Evolutionary conservation across 2,113 vertebrate genomes (phyloP).

Genomic region (Amphiprion ocellaris): DNA sequence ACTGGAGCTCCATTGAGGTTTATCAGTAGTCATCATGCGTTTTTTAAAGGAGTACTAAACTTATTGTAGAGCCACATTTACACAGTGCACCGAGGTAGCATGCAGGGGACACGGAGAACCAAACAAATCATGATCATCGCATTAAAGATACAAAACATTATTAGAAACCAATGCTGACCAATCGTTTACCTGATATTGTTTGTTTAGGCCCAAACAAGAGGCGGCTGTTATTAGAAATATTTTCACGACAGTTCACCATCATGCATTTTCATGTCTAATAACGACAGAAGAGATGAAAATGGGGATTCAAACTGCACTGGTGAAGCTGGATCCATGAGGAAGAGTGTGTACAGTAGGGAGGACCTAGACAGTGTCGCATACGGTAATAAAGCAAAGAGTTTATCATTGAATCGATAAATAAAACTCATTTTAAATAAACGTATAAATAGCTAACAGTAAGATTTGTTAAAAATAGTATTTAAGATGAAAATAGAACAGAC

Average conservation of each 20-base stretch:
- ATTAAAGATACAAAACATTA: slow-evolving; percentile 53
- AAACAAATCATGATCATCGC: slow-evolving; percentile 32
- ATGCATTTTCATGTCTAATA: slow-evolving; percentile 73
- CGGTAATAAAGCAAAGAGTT: slow-evolving; percentile 3
- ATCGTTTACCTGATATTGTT: slow-evolving; percentile 71
- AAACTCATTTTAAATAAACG: no score
- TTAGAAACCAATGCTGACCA: slow-evolving; percentile 52
- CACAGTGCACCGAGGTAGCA: slow-evolving; percentile 72
- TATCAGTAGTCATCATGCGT: slow-evolving; percentile 65
- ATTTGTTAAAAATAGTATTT: no score
- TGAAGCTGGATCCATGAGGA: slow-evolving; percentile 45
- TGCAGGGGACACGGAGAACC: slow-evolving; percentile 55
- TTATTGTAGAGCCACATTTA: slow-evolving; percentile 44
- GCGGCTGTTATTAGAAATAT: slow-evolving; percentile 40
- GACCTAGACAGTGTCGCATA: slow-evolving; percentile 19
- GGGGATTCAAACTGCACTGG: slow-evolving; percentile 66
- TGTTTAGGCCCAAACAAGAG: slow-evolving; percentile 72
- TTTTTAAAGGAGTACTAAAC: slow-evolving; percentile 41
- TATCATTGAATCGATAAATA: background rate
- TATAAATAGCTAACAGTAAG: no score
- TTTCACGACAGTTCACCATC: slow-evolving; percentile 70
- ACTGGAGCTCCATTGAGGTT: slow-evolving; percentile 47
- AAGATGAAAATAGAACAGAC: no score
- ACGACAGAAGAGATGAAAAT: slow-evolving; percentile 72
- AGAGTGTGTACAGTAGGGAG: slow-evolving; percentile 18